A percentile compares a stretch with the other conserved stretches of the same genome.
Evolutionary conservation across 1,140 invertebrate species (phyloP).

Genomic region (Drosophila yakuba): DNA sequence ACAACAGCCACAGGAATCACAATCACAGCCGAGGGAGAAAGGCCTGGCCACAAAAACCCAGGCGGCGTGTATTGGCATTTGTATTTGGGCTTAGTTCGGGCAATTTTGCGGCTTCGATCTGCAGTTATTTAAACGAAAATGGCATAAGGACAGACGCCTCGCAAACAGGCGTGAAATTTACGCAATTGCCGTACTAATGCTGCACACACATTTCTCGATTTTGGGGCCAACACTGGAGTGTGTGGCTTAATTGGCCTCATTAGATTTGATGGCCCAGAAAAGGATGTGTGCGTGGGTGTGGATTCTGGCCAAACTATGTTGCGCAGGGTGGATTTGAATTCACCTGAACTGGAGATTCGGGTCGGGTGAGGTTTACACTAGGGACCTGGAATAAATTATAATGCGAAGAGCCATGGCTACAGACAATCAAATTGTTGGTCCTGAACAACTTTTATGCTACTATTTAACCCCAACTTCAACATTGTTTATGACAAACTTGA

Average conservation of each 20-base stretch:
- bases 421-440: constrained; percentile 64
- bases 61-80: constrained; percentile 66
- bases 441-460: constrained; percentile 65
- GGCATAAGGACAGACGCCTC: constrained; percentile 22
- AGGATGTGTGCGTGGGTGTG: constrained; percentile 26
- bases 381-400: constrained; percentile 43
- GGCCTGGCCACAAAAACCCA: constrained; percentile 16
- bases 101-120: constrained; percentile 69
- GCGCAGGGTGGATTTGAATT: constrained; percentile 2
- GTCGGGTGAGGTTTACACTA: constrained; percentile 4
- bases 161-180: constrained; percentile 74
- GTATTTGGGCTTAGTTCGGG: constrained; percentile 68
- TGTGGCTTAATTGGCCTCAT: constrained; percentile 67
- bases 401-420: constrained; percentile 22
- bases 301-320: not conserved
- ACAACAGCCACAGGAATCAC: constrained; percentile 32
- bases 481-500: constrained; percentile 80
- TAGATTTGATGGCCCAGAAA: constrained; percentile 60
- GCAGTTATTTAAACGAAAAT: constrained; percentile 67
- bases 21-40: constrained; percentile 18
- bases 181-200: constrained; percentile 79
- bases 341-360: not conserved
- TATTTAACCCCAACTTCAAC: constrained; percentile 73
- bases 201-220: constrained; percentile 66
- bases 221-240: constrained; percentile 30